Evolutionary conservation across 30 jellyfish, hydroid and myxozoan species (phyloP), one percentile per base, ranked within the genome.

Genomic region (Hydra vulgaris): DNA sequence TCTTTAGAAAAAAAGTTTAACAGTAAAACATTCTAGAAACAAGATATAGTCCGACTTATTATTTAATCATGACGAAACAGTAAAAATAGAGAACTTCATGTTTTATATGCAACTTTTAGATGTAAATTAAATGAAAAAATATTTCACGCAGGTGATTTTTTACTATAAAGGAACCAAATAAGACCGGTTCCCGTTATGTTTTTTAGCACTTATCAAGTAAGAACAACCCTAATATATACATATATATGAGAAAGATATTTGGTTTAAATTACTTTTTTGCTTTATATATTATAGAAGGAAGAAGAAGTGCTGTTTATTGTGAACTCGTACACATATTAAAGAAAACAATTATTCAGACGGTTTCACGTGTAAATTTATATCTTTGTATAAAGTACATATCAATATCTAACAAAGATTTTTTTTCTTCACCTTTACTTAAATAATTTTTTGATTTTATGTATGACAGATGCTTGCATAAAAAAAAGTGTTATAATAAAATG

Each of bases 231-330:
- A 25, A 0, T 70, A 12, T 0, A 25, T n/a, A n/a, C n/a, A n/a
- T n/a, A n/a, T n/a, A n/a, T n/a, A n/a, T n/a, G n/a, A n/a, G n/a
- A n/a, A n/a, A n/a, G n/a, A n/a, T n/a, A n/a, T n/a, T n/a, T n/a
- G n/a, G n/a, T n/a, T n/a, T n/a, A n/a, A n/a, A n/a, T n/a, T n/a
- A n/a, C n/a, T n/a, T n/a, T n/a, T n/a, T n/a, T n/a, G n/a, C n/a
- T n/a, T n/a, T n/a, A n/a, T n/a, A n/a, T n/a, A n/a, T 74, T 86
- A 20, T 70, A 90, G 97, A 90, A 82, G 80, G 97, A 90, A 72
- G 97, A 90, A 74, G 97, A 90, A 27, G 85, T 89, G 22, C 81
- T 90, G 88, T 90, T 90, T 68, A 85, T 90, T 74, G 79, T 86
- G 25, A 90, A 82, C 81, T 90, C 97, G 0, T 86, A 86, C 79